Percentiles rank a stretch among this genome's conserved stretches.
Evolutionary conservation across 1,140 invertebrate species (phyloP).

Genomic region (Papilio machaon): DNA sequence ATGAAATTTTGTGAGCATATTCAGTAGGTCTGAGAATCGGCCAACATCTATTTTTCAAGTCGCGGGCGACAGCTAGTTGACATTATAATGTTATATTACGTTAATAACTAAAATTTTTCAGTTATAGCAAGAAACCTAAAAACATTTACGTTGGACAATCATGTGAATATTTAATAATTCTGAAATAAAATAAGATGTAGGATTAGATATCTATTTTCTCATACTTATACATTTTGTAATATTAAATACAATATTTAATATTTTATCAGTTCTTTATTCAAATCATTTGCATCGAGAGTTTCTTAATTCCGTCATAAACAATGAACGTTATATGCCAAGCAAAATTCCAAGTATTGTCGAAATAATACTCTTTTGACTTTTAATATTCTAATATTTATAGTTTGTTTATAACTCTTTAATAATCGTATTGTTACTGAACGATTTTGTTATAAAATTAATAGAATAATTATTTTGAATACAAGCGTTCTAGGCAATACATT

Average conservation of each 20-base stretch:
- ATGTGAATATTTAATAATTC: neutral
- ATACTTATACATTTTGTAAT: neutral
- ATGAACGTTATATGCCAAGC: conserved; percentile 13
- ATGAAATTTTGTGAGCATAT: too few species aligned
- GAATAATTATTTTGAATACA: too few species aligned
- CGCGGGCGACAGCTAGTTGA: too few species aligned
- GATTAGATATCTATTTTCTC: neutral
- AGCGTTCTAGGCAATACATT: too few species aligned
- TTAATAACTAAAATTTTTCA: too few species aligned
- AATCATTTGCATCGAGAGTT: neutral
- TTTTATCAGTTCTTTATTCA: neutral
- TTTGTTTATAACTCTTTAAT: neutral
- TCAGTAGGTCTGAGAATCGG: too few species aligned
- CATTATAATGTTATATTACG: too few species aligned
- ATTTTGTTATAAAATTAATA: too few species aligned
- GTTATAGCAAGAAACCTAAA: neutral
- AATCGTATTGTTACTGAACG: neutral
- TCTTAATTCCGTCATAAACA: conserved; percentile 6
- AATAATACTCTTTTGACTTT: neutral
- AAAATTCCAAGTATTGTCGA: neutral
- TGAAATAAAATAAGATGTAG: neutral
- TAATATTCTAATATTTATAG: neutral
- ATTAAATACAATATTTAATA: neutral
- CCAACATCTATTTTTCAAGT: too few species aligned
- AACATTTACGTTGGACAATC: neutral